These are phyloP conservation scores for Dendrophyllia cribrosa DNA, from an alignment of 64 coral and sea anemone species.

Conservation along the genomic window DNA sequence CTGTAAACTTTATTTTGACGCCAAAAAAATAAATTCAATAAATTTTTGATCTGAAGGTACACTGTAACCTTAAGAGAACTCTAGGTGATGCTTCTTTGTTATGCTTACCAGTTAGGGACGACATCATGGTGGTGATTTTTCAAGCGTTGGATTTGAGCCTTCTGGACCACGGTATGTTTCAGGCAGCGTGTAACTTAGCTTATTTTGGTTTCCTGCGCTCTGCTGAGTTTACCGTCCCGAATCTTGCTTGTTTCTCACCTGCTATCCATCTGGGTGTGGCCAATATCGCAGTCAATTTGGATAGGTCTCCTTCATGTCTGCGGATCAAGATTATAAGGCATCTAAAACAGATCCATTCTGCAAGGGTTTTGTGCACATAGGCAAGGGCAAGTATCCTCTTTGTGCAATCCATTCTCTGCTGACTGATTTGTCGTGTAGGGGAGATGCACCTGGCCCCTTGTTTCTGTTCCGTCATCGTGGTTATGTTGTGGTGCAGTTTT, in stretches of 20 bases:
- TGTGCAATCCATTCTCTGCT: too few species aligned
- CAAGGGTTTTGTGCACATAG: not conserved
- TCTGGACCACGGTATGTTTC: conserved; percentile 17
- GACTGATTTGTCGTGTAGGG: too few species aligned
- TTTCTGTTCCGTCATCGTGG: too few species aligned
- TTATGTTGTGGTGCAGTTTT: too few species aligned
- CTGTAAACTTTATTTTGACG: too few species aligned
- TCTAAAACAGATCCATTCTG: not conserved
- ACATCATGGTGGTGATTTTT: not conserved
- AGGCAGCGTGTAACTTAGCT: conserved; percentile 3
- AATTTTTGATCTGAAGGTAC: too few species aligned
- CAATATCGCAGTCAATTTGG: not conserved
- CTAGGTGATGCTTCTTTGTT: too few species aligned
- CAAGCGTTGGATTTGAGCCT: not conserved
- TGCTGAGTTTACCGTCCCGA: not conserved
- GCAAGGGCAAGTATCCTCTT: too few species aligned
- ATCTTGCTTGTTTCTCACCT: not conserved
- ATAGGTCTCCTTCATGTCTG: not conserved
- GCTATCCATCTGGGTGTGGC: not conserved
- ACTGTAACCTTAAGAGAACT: too few species aligned
- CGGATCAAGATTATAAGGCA: not conserved
- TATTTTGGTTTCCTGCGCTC: not conserved
- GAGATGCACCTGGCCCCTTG: too few species aligned
- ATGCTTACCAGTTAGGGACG: not conserved
- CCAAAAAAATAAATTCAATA: too few species aligned